These are phyloP conservation scores for Odocoileus hemionus DNA, from an alignment of 2,113 vertebrate genomes.

Conservation along the genomic window DNA sequence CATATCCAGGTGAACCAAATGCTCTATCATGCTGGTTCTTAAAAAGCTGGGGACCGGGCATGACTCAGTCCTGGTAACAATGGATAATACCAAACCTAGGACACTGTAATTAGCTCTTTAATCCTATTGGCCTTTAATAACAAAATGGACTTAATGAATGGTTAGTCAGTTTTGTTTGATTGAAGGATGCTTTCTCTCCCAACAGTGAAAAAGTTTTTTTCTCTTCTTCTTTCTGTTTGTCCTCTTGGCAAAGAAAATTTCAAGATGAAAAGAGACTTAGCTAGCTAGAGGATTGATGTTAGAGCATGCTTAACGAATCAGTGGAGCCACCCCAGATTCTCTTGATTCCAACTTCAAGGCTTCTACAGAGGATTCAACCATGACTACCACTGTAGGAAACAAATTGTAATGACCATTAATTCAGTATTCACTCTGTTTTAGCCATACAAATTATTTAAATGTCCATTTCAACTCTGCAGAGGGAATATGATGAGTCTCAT, in stretches of 20 bases:
- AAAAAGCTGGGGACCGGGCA: not conserved
- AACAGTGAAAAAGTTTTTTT: not conserved
- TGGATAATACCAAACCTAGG: not conserved
- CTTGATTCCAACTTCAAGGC: not conserved
- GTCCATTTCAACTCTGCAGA: not conserved
- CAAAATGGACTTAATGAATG: conserved; percentile 57
- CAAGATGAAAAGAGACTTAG: conserved; percentile 54
- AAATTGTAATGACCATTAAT: not conserved
- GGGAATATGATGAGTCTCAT: fast-evolving
- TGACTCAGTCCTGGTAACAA: conserved; percentile 30
- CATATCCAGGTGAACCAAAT: conserved; percentile 1
- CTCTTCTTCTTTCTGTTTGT: not conserved
- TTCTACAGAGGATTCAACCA: not conserved
- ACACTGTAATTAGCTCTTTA: conserved; percentile 47
- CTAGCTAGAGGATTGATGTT: conserved; percentile 23
- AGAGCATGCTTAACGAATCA: not conserved
- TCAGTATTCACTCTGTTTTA: not conserved
- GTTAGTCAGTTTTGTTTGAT: conserved; percentile 9
- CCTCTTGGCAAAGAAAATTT: conserved; percentile 62
- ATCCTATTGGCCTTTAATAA: conserved; percentile 72
- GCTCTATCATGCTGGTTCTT: not conserved
- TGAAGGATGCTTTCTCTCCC: not conserved
- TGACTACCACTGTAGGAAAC: not conserved
- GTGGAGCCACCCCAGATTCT: not conserved
- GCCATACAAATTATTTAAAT: not conserved